Base-by-base conservation (phyloP, 2,888 invertebrate species). In the Erpobdella octoculata region DNA sequence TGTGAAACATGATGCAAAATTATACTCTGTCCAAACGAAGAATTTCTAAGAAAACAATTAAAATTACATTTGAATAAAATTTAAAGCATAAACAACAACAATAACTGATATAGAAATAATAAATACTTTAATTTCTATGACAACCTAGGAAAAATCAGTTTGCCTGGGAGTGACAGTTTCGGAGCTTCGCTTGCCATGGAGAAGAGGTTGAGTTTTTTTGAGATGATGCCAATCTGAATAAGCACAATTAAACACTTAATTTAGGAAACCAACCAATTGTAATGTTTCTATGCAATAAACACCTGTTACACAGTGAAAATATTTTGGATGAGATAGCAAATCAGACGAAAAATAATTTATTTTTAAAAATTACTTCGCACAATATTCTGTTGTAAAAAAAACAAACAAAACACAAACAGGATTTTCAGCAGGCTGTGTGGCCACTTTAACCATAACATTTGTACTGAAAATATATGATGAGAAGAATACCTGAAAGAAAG, bases 401-500 rank as follows among this genome's bases (percentile, higher is more conserved):
- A 41, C 41, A 41, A 41, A 41, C 9, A 41, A 41, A 9, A 18
- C 41, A 41, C 18, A 12, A 41, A 85, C 84, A 33, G 85, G 85
- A 77, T 85, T 85, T 75, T 85, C 85, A 41, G 85, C 85, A 66
- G 85, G 84, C 74, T 84, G 77, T 15, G 85, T 84, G 41, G 88
- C 88, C 84, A 91, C 91, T 85, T 94, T 95, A 76, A 96, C 95
- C 96, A 96, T 96, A 77, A 96, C 96, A 82, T 96, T 96, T 80
- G 96, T 92, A 85, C 93, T 95, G 86, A 96, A 96, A 82, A 96
- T 93, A 83, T 95, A 95, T 0, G 94, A 94, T 2, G 95, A 95
- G 86, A 95, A 96, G 86, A 96, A 96, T 69, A 96, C 84, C 84
- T 84, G 78, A n/a, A 36, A 8, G 28, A 69, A 0, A 66, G 15